Base-by-base conservation (phyloP, 2,797 vertebrate species). In the Pangasius larnaudii region DNA sequence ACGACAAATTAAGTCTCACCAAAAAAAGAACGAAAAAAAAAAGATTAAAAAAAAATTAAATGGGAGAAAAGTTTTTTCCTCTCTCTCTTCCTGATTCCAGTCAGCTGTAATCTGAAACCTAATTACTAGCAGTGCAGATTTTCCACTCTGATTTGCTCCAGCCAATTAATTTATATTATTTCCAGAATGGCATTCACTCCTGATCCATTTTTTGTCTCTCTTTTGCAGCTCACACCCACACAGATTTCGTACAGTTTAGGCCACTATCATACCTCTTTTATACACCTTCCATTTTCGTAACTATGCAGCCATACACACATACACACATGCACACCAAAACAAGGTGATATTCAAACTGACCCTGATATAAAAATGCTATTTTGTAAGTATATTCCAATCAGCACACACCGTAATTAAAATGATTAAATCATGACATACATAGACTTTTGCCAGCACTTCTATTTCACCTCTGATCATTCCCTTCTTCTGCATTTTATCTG, bases 101-200 rank as follows among this genome's bases (percentile, higher is more conserved):
- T 94, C 95, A 95, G 95, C 92, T 94, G 92, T 93, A 95, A 95
- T 93, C 93, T 87, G 59, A 46, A 92, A 93, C 93, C 94, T 94
- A 93, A 95, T 96, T 97, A 95, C 92, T 91, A 94, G 93, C 89
- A 86, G 92, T 89, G 91, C 90, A 94, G 93, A 94, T 94, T 94
- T 93, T 94, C 92, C 92, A 90, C 88, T 92, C 94, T 94, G 94
- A 95, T 95, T 94, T 94, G 91, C 92, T 93, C 92, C 92, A 92
- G 93, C 91, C 93, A 94, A 94, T 95, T 94, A 95, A 94, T 95
- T 95, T 91, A 94, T 94, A 92, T 95, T 96, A 95, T 94, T 95
- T 95, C 91, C 92, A 94, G 89, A 92, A 87, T 95, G 93, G 94
- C 94, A 94, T 94, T 95, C 92, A 94, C 86, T 91, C 88, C 86